Evolutionary conservation across 2,797 vertebrate species (phyloP).

Genomic region (Schizopygopsis pylzovi): DNA sequence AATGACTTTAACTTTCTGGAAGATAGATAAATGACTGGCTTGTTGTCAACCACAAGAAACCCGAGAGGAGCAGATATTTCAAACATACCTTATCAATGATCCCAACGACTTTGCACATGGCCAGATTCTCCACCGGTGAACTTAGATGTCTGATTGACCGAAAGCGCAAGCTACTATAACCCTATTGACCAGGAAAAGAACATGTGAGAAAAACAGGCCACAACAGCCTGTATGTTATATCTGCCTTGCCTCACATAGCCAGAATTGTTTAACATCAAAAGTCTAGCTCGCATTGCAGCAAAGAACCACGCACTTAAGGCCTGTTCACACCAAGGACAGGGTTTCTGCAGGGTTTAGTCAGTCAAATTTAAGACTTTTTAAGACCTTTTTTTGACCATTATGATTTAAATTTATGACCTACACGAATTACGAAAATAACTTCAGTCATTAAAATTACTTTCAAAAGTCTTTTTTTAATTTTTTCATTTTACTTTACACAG

Average conservation of each 20-base stretch:
- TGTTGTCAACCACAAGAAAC: background rate
- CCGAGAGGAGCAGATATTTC: background rate
- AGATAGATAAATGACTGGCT: background rate
- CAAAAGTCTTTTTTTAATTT: no score
- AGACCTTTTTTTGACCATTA: no score
- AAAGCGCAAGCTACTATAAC: conserved; percentile 96
- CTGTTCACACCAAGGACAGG: background rate
- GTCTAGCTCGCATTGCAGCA: background rate
- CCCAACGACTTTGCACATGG: conserved; percentile 89
- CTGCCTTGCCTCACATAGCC: background rate
- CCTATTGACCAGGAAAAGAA: conserved; percentile 75
- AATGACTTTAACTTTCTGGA: conserved; percentile 8
- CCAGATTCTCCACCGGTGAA: conserved; percentile 93
- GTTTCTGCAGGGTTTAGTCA: no score
- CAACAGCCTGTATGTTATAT: background rate
- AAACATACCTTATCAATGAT: conserved; percentile 90
- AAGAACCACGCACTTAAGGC: background rate
- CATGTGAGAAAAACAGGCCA: background rate
- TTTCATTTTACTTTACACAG: no score
- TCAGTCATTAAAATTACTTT: no score
- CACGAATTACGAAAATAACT: no score
- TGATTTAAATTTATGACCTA: no score
- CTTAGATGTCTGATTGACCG: conserved; percentile 94
- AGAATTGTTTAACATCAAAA: background rate
- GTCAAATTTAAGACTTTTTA: no score